Evolutionary conservation across 23 tunicate genomes (phyloP).

Genomic region (Halocynthia roretzi): DNA sequence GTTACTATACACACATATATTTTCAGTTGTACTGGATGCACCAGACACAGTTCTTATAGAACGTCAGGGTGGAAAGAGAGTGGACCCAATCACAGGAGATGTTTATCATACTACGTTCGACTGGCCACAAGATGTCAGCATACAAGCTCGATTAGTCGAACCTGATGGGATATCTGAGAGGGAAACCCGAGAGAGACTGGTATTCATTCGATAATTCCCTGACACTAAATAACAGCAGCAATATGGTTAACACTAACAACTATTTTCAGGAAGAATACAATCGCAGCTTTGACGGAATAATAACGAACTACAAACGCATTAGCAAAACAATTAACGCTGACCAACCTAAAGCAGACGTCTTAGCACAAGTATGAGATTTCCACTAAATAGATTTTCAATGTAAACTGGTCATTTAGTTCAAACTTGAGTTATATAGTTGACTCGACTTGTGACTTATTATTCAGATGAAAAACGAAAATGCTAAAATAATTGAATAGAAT

Average conservation of each 20-base stretch:
- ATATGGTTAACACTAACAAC: neutral
- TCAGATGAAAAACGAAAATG: no score
- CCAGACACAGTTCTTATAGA: conserved; percentile 69
- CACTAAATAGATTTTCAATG: neutral
- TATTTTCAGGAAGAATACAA: conserved; percentile 39
- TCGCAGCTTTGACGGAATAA: conserved; percentile 41
- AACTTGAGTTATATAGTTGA: no score
- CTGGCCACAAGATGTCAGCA: conserved; percentile 86
- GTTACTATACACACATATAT: no score
- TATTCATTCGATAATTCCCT: neutral
- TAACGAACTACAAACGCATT: conserved; percentile 38
- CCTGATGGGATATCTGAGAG: conserved; percentile 63
- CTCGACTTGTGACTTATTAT: no score
- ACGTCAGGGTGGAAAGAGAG: conserved; percentile 81
- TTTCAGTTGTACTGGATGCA: conserved; percentile 71
- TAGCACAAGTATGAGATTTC: conserved; percentile 59
- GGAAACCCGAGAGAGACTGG: conserved; percentile 51
- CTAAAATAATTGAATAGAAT: no score
- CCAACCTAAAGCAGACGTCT: conserved; percentile 91
- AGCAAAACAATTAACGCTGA: conserved; percentile 75
- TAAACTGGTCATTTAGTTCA: no score
- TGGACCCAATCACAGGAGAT: conserved; percentile 91
- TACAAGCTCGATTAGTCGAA: conserved; percentile 77
- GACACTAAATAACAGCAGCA: neutral
- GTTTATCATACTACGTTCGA: conserved; percentile 95